A percentile compares a stretch with the other conserved stretches of the same genome.
phyloP scores from a whole-genome alignment of 2,113 vertebrate genomes.

The Eidolon helvum region DNA sequence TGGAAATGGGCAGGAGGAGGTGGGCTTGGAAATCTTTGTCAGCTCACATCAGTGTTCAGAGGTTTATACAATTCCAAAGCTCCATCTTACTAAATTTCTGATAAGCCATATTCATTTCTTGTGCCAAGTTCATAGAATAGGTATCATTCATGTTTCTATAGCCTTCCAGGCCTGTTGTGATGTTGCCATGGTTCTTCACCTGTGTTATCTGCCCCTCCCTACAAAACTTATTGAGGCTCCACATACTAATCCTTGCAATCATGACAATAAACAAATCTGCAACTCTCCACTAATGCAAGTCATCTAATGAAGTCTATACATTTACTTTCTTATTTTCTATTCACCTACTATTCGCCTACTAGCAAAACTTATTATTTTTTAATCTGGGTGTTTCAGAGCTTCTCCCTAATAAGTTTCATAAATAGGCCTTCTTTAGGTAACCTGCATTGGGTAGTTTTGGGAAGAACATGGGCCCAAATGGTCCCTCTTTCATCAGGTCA shows the following conservation, averaged over 20 bases:
- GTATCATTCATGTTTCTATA: background rate
- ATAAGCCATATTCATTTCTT: background rate
- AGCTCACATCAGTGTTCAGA: rapidly evolving
- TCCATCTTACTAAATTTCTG: background rate
- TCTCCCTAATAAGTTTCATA: background rate
- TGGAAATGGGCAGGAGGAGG: background rate
- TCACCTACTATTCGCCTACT: background rate
- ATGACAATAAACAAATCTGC: background rate
- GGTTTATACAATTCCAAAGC: background rate
- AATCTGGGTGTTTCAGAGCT: background rate
- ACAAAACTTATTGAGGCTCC: background rate
- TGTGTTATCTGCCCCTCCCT: background rate
- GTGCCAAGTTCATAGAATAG: background rate
- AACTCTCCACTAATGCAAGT: background rate
- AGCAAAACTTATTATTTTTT: background rate
- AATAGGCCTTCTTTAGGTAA: background rate
- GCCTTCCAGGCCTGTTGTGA: background rate
- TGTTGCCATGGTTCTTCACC: background rate
- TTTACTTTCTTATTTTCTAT: background rate
- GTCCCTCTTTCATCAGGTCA: background rate
- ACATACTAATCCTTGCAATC: background rate
- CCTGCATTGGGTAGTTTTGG: background rate
- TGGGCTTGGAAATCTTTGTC: background rate
- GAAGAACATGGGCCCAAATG: background rate
- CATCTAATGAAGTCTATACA: background rate